Evolutionary conservation across 2,888 invertebrate species (phyloP).

Genomic region (Oligia strigilis): DNA sequence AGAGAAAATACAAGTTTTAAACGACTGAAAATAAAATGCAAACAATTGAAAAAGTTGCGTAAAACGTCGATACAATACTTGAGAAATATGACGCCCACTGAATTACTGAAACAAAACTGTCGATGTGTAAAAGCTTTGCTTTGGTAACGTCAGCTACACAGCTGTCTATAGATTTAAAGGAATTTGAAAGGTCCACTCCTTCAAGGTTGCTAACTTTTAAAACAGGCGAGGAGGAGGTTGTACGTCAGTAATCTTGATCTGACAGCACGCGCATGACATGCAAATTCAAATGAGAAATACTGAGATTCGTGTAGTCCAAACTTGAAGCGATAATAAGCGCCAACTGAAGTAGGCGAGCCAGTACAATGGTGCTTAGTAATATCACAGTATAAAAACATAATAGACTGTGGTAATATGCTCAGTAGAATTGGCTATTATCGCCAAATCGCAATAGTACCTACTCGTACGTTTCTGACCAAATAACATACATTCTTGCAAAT

Average conservation of each 20-base stretch:
- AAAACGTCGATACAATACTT: conserved; percentile 12
- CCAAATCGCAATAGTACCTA: conserved; percentile 3
- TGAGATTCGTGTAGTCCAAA: conserved; percentile 6
- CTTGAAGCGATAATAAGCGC: conserved; percentile 4
- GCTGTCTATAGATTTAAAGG: conserved; percentile 17
- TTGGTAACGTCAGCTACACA: conserved; percentile 6
- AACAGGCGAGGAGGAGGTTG: conserved; percentile 16
- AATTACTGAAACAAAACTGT: conserved; percentile 19
- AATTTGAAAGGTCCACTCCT: conserved; percentile 48
- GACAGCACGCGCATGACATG: conserved; percentile 21
- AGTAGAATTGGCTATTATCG: conserved; percentile 8
- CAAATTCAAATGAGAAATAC: conserved; percentile 12
- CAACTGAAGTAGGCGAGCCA: background rate
- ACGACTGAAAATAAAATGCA: conserved; percentile 9
- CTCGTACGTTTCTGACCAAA: conserved; percentile 19
- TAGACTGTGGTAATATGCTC: background rate
- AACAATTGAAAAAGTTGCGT: conserved; percentile 1
- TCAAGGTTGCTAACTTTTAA: conserved; percentile 56
- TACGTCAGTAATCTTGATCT: conserved; percentile 5
- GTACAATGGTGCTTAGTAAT: background rate
- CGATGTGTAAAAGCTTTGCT: background rate
- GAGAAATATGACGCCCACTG: background rate
- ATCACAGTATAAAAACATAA: too few relatives aligned
- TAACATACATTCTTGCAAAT: conserved; percentile 22
- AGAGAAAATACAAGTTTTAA: conserved; percentile 3